Conservation (phyloP, 2,797 vertebrate genomes). For the Podarcis siculus region DNA sequence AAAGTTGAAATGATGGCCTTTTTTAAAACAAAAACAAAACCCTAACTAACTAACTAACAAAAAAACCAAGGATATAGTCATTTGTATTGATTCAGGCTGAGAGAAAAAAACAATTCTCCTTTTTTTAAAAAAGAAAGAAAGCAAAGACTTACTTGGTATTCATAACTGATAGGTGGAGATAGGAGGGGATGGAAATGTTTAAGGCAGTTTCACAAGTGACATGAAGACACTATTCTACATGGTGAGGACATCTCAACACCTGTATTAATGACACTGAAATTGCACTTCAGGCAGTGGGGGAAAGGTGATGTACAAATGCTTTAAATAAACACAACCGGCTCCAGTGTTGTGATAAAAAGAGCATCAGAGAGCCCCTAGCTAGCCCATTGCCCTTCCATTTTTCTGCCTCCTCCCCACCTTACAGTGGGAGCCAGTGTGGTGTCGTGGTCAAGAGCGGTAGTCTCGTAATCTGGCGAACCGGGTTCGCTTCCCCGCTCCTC, state of each 20-base stretch:
- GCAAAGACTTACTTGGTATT: constrained; percentile 69
- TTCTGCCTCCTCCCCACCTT: neutral
- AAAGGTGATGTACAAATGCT: neutral
- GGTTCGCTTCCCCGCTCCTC: no score
- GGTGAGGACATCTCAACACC: neutral
- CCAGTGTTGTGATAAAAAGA: neutral
- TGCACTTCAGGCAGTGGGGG: neutral
- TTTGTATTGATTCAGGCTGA: constrained; percentile 70
- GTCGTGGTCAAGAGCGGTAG: no score
- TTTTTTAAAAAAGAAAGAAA: constrained; percentile 32
- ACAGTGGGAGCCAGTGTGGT: neutral
- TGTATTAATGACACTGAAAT: neutral
- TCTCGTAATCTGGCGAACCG: no score
- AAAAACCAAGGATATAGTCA: constrained; percentile 19
- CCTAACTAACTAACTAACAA: constrained; percentile 40
- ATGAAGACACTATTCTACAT: neutral
- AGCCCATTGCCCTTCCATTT: neutral
- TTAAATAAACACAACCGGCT: neutral
- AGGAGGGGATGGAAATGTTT: constrained; percentile 27
- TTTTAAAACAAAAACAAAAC: constrained; percentile 35
- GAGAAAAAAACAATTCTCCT: constrained; percentile 40
- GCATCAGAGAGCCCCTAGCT: neutral
- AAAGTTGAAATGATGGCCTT: constrained; percentile 71
- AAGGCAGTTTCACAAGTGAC: constrained; percentile 1
- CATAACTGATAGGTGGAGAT: constrained; percentile 42